phyloP scores from a whole-genome alignment of 1,140 invertebrate genomes.

The Anadara kagoshimensis region DNA sequence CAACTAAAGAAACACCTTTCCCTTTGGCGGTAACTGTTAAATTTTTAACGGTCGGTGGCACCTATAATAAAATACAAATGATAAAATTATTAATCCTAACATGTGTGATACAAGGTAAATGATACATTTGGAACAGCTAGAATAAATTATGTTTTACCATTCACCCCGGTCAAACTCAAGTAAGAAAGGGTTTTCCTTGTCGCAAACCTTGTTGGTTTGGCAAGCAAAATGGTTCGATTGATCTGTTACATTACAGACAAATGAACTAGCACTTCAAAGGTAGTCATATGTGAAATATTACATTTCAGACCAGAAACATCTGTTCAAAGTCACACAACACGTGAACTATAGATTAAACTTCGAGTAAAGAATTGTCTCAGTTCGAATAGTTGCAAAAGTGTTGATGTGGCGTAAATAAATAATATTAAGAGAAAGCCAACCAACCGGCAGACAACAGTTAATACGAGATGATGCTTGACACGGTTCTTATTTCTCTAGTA shows the following conservation, averaged over 20 bases:
- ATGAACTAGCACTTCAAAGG: no score
- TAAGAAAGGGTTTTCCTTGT: constrained; percentile 82
- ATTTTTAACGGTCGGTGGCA: constrained; percentile 17
- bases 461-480: constrained; percentile 13
- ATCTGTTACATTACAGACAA: no score
- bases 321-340: no score
- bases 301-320: constrained; percentile 57
- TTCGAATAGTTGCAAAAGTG: no score
- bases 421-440: no score
- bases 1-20: constrained; percentile 85
- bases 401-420: no score
- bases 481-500: constrained; percentile 60
- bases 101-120: no score
- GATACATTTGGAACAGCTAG: no score
- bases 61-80: constrained; percentile 3
- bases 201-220: constrained; percentile 1
- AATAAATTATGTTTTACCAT: constrained; percentile 71
- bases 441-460: constrained; percentile 48
- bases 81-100: constrained; percentile 1
- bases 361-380: no score
- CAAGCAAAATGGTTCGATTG: no score
- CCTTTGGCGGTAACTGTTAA: constrained; percentile 18
- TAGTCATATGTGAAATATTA: constrained; percentile 65
- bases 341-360: no score
- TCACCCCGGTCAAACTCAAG: no score